A percentile compares a stretch with the other conserved stretches of the same genome.
These are phyloP conservation scores for Apodemia duryi DNA, from an alignment of 2,888 invertebrate species.

Conservation along the genomic window DNA sequence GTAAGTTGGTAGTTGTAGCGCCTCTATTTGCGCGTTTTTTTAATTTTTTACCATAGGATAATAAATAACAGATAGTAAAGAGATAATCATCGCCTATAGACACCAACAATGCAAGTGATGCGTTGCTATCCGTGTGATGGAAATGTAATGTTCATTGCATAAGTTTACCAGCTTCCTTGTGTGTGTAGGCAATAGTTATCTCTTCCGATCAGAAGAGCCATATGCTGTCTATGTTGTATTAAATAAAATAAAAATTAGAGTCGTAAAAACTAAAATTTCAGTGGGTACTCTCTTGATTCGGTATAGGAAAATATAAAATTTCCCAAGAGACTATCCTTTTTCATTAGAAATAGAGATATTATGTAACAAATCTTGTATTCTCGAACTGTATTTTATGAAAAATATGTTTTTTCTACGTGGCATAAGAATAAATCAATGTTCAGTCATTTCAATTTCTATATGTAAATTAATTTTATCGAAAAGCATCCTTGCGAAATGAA, in stretches of 20 bases:
- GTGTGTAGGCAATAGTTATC: no score
- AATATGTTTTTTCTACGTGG: slow-evolving; percentile 6
- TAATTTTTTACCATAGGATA: no score
- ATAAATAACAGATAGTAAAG: no score
- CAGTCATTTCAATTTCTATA: slow-evolving; percentile 14
- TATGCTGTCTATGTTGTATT: no score
- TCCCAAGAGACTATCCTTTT: neutral
- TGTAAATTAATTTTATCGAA: slow-evolving; percentile 12
- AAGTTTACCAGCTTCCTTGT: no score
- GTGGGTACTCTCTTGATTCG: neutral
- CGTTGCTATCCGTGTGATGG: no score
- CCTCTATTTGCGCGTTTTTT: neutral
- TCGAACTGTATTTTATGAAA: slow-evolving; percentile 5
- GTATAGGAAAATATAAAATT: neutral
- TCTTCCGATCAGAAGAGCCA: no score
- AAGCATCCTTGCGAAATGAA: slow-evolving; percentile 9
- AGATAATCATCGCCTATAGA: no score
- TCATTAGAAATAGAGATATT: neutral
- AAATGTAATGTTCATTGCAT: no score
- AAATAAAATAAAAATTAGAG: no score
- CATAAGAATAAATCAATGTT: slow-evolving; percentile 1
- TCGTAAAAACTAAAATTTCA: no score
- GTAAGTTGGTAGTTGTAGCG: neutral
- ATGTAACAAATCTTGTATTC: neutral
- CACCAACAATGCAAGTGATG: no score